These are phyloP conservation scores for Leptopilina boulardi DNA, from an alignment of 1,140 invertebrate species.

Conservation along the genomic window DNA sequence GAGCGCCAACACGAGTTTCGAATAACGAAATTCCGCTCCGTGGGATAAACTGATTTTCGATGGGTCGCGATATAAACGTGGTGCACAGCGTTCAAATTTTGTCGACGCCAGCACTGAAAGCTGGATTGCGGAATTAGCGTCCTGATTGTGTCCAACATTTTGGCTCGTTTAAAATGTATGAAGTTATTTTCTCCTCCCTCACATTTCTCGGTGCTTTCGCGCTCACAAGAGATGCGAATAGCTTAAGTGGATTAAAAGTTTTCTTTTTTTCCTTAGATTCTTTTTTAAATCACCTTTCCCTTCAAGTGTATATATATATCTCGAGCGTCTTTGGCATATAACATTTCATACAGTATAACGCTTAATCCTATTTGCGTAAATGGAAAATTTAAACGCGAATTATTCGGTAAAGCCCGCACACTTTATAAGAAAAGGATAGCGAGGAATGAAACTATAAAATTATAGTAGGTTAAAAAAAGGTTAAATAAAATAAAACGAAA, in stretches of 20 bases:
- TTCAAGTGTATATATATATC: not conserved
- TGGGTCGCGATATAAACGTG: conserved; percentile 31
- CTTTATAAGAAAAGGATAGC: not conserved
- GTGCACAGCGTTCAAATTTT: not conserved
- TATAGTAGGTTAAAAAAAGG: no score
- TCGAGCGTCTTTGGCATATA: not conserved
- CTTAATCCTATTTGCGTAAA: not conserved
- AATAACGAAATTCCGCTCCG: conserved; percentile 39
- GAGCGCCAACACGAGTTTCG: conserved; percentile 31
- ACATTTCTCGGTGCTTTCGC: not conserved
- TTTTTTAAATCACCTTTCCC: not conserved
- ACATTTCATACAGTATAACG: conserved; percentile 10
- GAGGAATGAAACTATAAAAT: not conserved
- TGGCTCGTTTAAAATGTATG: conserved; percentile 52
- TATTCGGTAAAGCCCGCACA: not conserved
- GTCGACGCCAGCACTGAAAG: conserved; percentile 14
- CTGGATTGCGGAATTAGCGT: conserved; percentile 50
- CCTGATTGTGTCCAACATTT: conserved; percentile 54
- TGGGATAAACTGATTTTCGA: conserved; percentile 47
- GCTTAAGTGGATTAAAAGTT: conserved; percentile 20
- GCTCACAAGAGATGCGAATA: conserved; percentile 30
- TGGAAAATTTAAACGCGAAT: not conserved
- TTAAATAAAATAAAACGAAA: conserved; percentile 49
- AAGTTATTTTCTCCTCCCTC: conserved; percentile 34
- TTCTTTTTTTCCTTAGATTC: not conserved